These are phyloP conservation scores for Labeo catla DNA, from an alignment of 2,113 vertebrate species.

Conservation along the genomic window DNA sequence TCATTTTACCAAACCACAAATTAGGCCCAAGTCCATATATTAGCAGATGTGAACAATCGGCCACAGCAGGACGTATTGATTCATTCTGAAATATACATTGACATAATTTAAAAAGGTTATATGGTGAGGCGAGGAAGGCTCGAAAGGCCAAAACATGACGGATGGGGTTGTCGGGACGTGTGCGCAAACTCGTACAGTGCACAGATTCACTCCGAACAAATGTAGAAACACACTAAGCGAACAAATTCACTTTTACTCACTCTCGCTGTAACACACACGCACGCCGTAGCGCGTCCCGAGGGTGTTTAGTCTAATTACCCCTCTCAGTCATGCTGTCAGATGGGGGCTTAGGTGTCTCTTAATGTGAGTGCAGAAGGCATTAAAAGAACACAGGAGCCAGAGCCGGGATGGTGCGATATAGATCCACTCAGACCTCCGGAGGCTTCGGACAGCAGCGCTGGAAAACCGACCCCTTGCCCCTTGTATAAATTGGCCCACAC, in stretches of 20 bases:
- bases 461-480: constrained; percentile 51
- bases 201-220: constrained; percentile 16
- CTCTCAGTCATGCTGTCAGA: constrained; percentile 64
- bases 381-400: constrained; percentile 63
- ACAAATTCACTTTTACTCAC: constrained; percentile 53
- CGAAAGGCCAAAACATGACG: constrained; percentile 50
- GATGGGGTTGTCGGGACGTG: constrained; percentile 45
- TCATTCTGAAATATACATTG: constrained; percentile 56
- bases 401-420: constrained; percentile 37
- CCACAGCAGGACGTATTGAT: constrained; percentile 56
- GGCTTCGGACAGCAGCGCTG: constrained; percentile 1
- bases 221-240: constrained; percentile 31
- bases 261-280: constrained; percentile 59
- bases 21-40: constrained; percentile 44
- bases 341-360: constrained; percentile 63
- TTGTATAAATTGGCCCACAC: constrained; percentile 17
- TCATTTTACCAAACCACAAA: constrained; percentile 53
- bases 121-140: constrained; percentile 42
- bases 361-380: constrained; percentile 59
- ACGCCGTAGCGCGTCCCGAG: constrained; percentile 59
- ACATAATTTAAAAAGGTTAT: constrained; percentile 61
- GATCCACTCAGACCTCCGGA: constrained; percentile 52
- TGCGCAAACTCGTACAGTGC: constrained; percentile 23
- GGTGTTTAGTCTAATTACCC: constrained; percentile 60
- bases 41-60: constrained; percentile 39